Conservation (phyloP, 37 sponge, comb jelly and placozoan species). For the Chondrosia reniformis region DNA sequence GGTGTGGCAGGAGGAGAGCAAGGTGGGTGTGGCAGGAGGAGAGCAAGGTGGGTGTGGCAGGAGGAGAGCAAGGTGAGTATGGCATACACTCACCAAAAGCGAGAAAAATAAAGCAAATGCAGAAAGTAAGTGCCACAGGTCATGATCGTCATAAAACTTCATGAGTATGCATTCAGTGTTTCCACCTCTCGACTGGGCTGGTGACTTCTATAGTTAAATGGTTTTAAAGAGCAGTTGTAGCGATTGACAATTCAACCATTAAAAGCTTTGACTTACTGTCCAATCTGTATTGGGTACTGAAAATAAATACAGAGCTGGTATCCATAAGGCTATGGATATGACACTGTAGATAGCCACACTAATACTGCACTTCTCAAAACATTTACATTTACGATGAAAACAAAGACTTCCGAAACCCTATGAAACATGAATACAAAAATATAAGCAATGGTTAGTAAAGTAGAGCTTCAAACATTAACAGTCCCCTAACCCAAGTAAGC, state of each 20-base stretch:
- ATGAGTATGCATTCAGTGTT: slow-evolving; percentile 62
- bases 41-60: no score
- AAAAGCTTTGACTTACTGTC: neutral
- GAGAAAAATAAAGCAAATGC: slow-evolving; percentile 91
- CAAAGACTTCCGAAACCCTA: no score
- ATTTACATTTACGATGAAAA: no score
- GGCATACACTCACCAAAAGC: slow-evolving; percentile 80
- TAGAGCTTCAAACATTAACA: no score
- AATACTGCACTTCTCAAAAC: neutral
- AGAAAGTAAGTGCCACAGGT: slow-evolving; percentile 97
- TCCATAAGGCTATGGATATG: slow-evolving; percentile 3
- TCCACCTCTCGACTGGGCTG: slow-evolving; percentile 62
- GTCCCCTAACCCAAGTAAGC: no score
- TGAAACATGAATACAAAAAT: no score
- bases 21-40: no score
- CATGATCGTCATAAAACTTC: slow-evolving; percentile 93
- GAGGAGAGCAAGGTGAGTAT: no score
- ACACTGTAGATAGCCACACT: neutral
- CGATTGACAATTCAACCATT: neutral
- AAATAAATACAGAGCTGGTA: slow-evolving; percentile 12
- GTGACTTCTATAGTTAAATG: no score
- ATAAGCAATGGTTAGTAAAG: no score
- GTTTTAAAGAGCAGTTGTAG: no score
- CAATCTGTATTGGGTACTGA: neutral
- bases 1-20: no score